phyloP scores from a whole-genome alignment of 1,140 invertebrate species.

The Dryas iulia region DNA sequence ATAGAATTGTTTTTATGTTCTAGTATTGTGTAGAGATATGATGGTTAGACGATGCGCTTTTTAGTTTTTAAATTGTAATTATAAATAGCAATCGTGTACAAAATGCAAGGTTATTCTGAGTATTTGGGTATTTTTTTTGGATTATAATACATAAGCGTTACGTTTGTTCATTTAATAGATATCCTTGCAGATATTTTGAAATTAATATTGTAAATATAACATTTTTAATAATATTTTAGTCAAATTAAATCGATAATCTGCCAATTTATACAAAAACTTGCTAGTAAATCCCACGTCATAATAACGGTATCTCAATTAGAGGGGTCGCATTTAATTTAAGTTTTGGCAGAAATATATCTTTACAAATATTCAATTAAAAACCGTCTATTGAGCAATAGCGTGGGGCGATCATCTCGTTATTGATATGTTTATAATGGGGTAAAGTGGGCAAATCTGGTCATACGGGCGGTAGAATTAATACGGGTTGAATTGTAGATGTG shows the following conservation, averaged over 20 bases:
- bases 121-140: conserved; percentile 62
- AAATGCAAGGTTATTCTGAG: conserved; percentile 68
- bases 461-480: conserved; percentile 70
- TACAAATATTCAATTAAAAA: conserved; percentile 76
- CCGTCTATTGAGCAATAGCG: conserved; percentile 52
- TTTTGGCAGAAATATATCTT: conserved; percentile 60
- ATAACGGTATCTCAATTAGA: conserved; percentile 25
- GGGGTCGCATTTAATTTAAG: conserved; percentile 38
- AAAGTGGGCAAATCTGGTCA: conserved; percentile 64
- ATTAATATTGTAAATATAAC: conserved; percentile 15
- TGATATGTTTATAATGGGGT: conserved; percentile 76
- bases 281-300: conserved; percentile 32
- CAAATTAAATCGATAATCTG: neutral
- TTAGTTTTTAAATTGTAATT: conserved; percentile 60
- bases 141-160: conserved; percentile 39
- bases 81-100: conserved; percentile 75
- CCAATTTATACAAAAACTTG: neutral
- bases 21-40: conserved; percentile 37
- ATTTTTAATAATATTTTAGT: neutral
- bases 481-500: conserved; percentile 57
- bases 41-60: conserved; percentile 39
- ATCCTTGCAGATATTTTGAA: neutral
- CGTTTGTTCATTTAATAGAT: neutral
- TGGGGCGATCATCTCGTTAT: conserved; percentile 66
- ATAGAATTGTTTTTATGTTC: conserved; percentile 37